Conservation (phyloP, 2,113 vertebrate genomes). For the Myotis lucifugus region DNA sequence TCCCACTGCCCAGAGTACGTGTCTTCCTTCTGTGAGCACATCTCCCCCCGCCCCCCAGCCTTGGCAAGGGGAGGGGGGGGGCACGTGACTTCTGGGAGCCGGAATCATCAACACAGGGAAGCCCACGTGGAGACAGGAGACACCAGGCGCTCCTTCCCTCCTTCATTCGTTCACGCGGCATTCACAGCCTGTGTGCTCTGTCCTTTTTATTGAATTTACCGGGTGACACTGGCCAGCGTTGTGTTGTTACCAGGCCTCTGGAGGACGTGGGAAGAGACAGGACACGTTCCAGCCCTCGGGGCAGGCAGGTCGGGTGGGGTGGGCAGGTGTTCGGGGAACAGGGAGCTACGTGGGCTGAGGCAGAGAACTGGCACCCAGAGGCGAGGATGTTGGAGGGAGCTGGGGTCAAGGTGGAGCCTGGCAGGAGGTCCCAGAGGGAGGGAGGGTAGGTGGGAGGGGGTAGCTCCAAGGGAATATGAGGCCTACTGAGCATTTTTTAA, state of each 20-base stretch:
- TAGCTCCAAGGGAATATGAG: accelerated
- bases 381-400: not conserved
- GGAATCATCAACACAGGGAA: not conserved
- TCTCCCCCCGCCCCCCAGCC: not conserved
- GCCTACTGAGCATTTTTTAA: not conserved
- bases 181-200: not conserved
- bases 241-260: not conserved
- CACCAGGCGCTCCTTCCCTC: not conserved
- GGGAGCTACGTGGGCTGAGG: not conserved
- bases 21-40: not conserved
- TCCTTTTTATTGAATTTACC: not conserved
- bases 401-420: accelerated
- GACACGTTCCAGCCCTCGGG: not conserved
- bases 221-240: not conserved
- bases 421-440: too few species aligned
- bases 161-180: not conserved
- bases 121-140: accelerated
- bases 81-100: not conserved
- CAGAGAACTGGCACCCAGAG: not conserved
- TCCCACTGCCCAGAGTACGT: not conserved
- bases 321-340: not conserved
- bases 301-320: accelerated
- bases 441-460: not conserved
- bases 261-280: not conserved
- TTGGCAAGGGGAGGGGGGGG: too few species aligned